Base-by-base conservation (phyloP, 2,888 invertebrate species). In the Rhopalosiphum nymphaeae region DNA sequence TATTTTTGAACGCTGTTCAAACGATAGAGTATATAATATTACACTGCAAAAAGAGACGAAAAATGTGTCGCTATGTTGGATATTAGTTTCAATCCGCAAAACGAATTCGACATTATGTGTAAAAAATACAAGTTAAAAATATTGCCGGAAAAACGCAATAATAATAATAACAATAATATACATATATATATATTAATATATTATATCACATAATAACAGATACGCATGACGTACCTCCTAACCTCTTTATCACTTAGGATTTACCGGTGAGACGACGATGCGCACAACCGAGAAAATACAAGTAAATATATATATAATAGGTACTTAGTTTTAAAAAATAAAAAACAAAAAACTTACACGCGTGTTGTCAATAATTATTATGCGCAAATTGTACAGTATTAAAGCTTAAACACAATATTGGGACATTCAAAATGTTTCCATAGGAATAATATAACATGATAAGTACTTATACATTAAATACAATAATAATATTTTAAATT, bases 1-100 rank as follows among this genome's bases (percentile, higher is more conserved):
- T 26, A 53, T 92, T 92, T 92, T 92, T 88, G 88, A 88, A 92
- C 29, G 67, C 3, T 29, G n/a, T 92, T 92, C 88, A 92, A 92
- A 53, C 10, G 46, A 21, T 3, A 44, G 13, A 85, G 44, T 85
- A 44, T 78, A 85, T 44, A 9, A 44, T 29, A 44, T 53, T 53
- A 53, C 21, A 4, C 21, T 21, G 53, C 57, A 61, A 61, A 61
- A 86, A 9, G 36, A 57, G 7, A 91, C 11, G 5, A 42, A 91
- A 49, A 53, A 1, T 25, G 49, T n/a, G 4, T 26, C 29, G 26
- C 46, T 11, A n/a, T 7, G 49, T 53, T 36, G 29, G n/a, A 53
- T 53, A 53, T 44, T 29, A 44, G 53, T 86, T 36, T 21, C n/a
- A 25, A 42, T 67, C 67, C 42, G 10, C 29, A 61, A 49, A 49